phyloP scores from a whole-genome alignment of 2,113 vertebrate species.

The Todiramphus saurophagus region DNA sequence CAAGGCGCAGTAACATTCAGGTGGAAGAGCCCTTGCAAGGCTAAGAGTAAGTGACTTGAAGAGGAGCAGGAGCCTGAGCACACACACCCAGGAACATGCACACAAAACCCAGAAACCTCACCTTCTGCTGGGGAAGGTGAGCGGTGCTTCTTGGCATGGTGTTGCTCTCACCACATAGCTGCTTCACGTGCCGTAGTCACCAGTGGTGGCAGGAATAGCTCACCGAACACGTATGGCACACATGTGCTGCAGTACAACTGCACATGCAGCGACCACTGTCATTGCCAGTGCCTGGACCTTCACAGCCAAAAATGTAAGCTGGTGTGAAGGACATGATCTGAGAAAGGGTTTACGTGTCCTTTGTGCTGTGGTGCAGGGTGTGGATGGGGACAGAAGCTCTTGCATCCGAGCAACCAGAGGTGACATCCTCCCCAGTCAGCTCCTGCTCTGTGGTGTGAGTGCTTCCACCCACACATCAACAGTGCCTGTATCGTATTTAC shows the following conservation, averaged over 20 bases:
- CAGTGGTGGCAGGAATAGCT: background rate
- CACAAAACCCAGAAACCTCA: background rate
- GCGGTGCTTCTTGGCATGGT: accelerated
- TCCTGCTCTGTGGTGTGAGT: background rate
- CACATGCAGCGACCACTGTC: accelerated
- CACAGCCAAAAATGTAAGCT: background rate
- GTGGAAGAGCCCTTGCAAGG: background rate
- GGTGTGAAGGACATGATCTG: background rate
- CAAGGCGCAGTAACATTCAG: background rate
- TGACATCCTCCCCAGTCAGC: background rate
- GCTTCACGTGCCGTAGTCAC: background rate
- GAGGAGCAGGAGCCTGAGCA: background rate
- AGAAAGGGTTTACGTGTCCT: background rate
- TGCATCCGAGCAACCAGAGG: background rate
- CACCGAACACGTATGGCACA: accelerated
- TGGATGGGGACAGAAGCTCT: background rate
- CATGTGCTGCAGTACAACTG: accelerated
- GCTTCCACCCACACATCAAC: background rate
- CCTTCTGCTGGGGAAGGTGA: background rate
- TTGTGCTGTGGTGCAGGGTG: background rate
- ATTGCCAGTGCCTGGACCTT: background rate
- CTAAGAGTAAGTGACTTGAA: background rate
- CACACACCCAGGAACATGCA: background rate
- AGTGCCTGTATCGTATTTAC: background rate
- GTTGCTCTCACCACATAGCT: background rate